These are phyloP conservation scores for Smittia aterrima DNA, from an alignment of 2,888 invertebrate species.

Conservation along the genomic window DNA sequence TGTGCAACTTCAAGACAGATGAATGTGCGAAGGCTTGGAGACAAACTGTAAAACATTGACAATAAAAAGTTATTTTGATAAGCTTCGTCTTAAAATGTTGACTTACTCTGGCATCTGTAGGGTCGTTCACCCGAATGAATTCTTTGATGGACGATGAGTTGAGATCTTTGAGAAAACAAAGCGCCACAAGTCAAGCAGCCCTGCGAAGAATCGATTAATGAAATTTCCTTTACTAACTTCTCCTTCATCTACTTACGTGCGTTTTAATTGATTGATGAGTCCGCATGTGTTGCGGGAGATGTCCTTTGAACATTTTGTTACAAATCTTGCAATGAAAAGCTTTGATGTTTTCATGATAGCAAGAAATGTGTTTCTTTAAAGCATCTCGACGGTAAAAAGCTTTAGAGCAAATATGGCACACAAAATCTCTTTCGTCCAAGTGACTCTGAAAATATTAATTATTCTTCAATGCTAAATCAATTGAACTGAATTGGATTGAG, in stretches of 20 bases:
- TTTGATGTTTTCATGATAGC: conserved; percentile 70
- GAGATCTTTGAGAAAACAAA: conserved; percentile 78
- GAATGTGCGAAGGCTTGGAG: conserved; percentile 79
- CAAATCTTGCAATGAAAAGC: conserved; percentile 79
- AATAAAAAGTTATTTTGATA: not conserved
- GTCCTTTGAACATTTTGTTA: conserved; percentile 76
- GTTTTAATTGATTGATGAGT: conserved; percentile 65
- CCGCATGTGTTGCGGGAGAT: conserved; percentile 78
- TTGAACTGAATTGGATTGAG: no score
- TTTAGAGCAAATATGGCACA: conserved; percentile 77
- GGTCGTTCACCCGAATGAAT: conserved; percentile 84
- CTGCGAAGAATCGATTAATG: not conserved
- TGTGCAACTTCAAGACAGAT: conserved; percentile 79
- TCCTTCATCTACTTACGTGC: conserved; percentile 55
- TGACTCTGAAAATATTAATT: conserved; percentile 55
- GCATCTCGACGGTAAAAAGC: conserved; percentile 73
- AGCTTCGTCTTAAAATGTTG: conserved; percentile 54
- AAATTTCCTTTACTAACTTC: no score
- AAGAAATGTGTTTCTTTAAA: conserved; percentile 70
- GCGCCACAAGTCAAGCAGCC: conserved; percentile 76
- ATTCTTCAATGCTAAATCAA: not conserved
- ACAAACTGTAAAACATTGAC: conserved; percentile 52
- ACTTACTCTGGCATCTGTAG: conserved; percentile 62
- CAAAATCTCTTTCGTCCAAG: conserved; percentile 70
- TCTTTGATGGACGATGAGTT: conserved; percentile 77